Evolutionary conservation across 2,888 invertebrate species (phyloP).

Genomic region (Drosophila mimica): DNA sequence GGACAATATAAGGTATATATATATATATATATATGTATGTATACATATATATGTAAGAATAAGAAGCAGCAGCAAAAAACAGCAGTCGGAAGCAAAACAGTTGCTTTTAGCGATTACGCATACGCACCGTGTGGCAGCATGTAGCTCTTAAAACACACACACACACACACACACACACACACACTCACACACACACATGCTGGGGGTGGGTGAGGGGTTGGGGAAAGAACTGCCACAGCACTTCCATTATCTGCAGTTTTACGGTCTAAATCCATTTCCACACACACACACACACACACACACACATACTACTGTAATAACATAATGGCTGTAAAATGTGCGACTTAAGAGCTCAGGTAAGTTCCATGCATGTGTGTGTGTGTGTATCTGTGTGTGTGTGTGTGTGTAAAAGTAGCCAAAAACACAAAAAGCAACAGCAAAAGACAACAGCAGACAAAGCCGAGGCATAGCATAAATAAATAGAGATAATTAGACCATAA

Average conservation of each 20-base stretch:
- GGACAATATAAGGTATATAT: not conserved
- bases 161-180: slow-evolving; percentile 12
- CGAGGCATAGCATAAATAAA: slow-evolving; percentile 74
- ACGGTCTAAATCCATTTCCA: slow-evolving; percentile 78
- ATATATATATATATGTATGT: no score
- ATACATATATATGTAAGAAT: not conserved
- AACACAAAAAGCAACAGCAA: slow-evolving; percentile 31
- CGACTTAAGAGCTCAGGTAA: slow-evolving; percentile 70
- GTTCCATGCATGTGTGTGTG: slow-evolving; percentile 6
- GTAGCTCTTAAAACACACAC: slow-evolving; percentile 4
- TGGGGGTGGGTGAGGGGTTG: no score
- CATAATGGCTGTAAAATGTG: slow-evolving; percentile 70
- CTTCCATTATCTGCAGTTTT: slow-evolving; percentile 74
- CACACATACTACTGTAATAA: slow-evolving; percentile 60
- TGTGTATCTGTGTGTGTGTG: slow-evolving; percentile 15
- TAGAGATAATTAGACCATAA: slow-evolving; percentile 81
- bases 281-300: slow-evolving; percentile 19
- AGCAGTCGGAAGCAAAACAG: slow-evolving; percentile 39
- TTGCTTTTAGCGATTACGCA: slow-evolving; percentile 65
- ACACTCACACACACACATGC: no score
- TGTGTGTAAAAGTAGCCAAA: slow-evolving; percentile 40
- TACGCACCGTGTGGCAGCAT: slow-evolving; percentile 53
- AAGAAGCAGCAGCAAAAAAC: slow-evolving; percentile 9
- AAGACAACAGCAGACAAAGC: slow-evolving; percentile 37
- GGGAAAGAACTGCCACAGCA: slow-evolving; percentile 17